Conservation (phyloP, 2,888 invertebrate genomes). For the Empis stercorea region DNA sequence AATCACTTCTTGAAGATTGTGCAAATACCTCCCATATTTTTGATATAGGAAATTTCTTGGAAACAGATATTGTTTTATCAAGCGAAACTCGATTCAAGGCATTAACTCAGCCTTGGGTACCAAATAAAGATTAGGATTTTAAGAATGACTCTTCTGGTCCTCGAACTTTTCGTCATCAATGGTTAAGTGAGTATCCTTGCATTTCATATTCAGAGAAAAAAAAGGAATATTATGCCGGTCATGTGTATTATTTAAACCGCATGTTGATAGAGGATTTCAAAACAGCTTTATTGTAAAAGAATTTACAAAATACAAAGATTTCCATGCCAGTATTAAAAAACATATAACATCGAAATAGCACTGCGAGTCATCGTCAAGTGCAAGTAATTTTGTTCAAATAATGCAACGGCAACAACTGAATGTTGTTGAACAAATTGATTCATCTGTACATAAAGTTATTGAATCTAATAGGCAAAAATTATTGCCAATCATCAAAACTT, state of each 20-base stretch:
- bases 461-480: conserved; percentile 7
- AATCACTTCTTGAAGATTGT: too few species aligned
- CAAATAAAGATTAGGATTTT: conserved; percentile 1
- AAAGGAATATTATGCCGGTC: conserved; percentile 18
- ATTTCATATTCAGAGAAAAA: conserved; percentile 9
- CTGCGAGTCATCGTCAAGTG: conserved; percentile 16
- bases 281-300: conserved; percentile 19
- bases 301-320: conserved; percentile 18
- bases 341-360: conserved; percentile 17
- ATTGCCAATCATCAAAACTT: conserved; percentile 11
- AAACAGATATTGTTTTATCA: too few species aligned
- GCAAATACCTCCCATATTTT: too few species aligned
- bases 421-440: conserved; percentile 12
- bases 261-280: conserved; percentile 14
- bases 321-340: conserved; percentile 17
- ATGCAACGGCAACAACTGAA: not conserved
- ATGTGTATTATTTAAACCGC: conserved; percentile 18
- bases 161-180: conserved; percentile 1
- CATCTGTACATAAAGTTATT: conserved; percentile 4
- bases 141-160: not conserved
- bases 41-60: too few species aligned
- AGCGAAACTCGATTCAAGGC: too few species aligned
- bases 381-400: conserved; percentile 16
- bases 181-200: conserved; percentile 1
- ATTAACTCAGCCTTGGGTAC: too few species aligned